Base-by-base conservation (phyloP, 30 jellyfish, hydroid and myxozoan species). In the Pelagia noctiluca region DNA sequence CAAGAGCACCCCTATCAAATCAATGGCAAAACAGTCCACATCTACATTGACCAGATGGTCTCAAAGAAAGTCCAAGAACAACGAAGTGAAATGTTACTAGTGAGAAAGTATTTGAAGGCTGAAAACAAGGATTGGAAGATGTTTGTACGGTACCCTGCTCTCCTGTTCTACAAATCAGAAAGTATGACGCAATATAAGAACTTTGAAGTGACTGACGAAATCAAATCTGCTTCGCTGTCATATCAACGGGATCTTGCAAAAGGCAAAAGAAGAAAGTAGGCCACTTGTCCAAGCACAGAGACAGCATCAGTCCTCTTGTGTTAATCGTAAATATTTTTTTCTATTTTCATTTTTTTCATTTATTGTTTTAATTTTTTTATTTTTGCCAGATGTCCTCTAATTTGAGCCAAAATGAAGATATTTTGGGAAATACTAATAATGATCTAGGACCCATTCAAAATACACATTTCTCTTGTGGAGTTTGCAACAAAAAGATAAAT, bases 241-340 rank as follows among this genome's bases (percentile, higher is more conserved):
- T 42, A 42, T 42, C 57, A 42, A 42, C 16, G 57, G 57, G 57
- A 42, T 42, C 57, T 42, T 42, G 57, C 57, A 42, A 42, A 42
- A 42, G 57, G 57, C 57, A 42, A 42, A 42, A 42, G 57, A 42
- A 42, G 57, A 42, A 42, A 16, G 57, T 42, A 42, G 57, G 57
- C 57, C 57, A 42, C 57, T 42, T 42, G 57, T 42, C 57, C 57
- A 42, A 42, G 57, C 57, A 42, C 57, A 42, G 57, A 42, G 57
- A 42, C 57, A 42, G 16, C 57, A 42, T 42, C 57, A 42, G 16
- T 42, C 57, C 57, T 42, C 57, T 42, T 42, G 57, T 42, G 57
- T 42, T 42, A 5, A 42, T 42, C 57, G 57, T 42, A 42, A 42
- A 42, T 42, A 42, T 42, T 42, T 5, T 8, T 42, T 42, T n/a